A percentile compares a stretch with the other conserved stretches of the same genome.
Evolutionary conservation across 2,113 vertebrate species (phyloP).

Genomic region (Hippocampus zosterae): DNA sequence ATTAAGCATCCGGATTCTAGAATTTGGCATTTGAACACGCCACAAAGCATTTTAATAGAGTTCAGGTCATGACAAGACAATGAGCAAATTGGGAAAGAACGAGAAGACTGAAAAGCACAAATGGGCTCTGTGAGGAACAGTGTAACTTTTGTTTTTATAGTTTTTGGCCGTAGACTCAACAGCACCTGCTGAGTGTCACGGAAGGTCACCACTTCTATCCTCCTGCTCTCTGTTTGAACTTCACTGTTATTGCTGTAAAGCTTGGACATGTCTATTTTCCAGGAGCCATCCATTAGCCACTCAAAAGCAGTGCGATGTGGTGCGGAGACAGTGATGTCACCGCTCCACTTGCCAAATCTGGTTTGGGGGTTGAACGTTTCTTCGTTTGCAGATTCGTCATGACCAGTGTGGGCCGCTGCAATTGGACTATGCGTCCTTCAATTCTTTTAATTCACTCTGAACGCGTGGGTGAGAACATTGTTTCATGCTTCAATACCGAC

Average conservation of each 20-base stretch:
- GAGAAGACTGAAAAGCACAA: slow-evolving; percentile 13
- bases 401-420: slow-evolving; percentile 35
- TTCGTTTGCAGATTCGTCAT: slow-evolving; percentile 29
- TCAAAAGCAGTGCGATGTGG: slow-evolving; percentile 45
- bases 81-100: neutral
- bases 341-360: slow-evolving; percentile 42
- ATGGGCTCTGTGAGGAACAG: slow-evolving; percentile 7
- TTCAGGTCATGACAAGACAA: neutral
- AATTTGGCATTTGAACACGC: neutral
- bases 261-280: slow-evolving; percentile 41
- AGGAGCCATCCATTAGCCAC: slow-evolving; percentile 35
- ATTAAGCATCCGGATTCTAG: neutral
- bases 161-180: slow-evolving; percentile 28
- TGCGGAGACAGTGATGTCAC: slow-evolving; percentile 57
- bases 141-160: slow-evolving; percentile 19
- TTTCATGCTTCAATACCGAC: too few relatives aligned
- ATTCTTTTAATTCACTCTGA: slow-evolving; percentile 1
- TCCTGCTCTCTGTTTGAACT: slow-evolving; percentile 7
- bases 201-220: slow-evolving; percentile 27
- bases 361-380: slow-evolving; percentile 49
- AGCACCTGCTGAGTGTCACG: slow-evolving; percentile 39
- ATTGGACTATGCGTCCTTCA: slow-evolving; percentile 12
- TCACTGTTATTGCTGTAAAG: neutral
- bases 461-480: neutral
- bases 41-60: slow-evolving; percentile 9